Evolutionary conservation across 2,113 vertebrate genomes (phyloP), one percentile per base, ranked within the genome.

Genomic region (Piaya cayana): DNA sequence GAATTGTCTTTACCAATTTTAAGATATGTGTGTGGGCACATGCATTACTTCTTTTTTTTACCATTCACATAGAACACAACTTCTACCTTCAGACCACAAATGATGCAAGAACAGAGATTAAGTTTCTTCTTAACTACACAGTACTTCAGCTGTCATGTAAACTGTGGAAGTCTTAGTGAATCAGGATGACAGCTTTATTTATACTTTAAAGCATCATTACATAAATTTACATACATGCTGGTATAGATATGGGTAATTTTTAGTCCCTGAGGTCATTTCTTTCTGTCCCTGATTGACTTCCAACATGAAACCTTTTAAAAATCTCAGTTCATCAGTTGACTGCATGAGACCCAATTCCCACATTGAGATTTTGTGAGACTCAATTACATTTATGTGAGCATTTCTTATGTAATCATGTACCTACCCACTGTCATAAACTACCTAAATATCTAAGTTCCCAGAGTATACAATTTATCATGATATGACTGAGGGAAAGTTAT

Each of bases 11-110:
- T 71, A 22, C 1, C 1, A n/a, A 8, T 47, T 83, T 42, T n/a
- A 5, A 47, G 5, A 3, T 16, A 7, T 12, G 2, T 13, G 8
- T 6, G 2, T 60, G 11, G 11, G 4, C 11, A 42, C 2, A 14
- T 9, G 7, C 4, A 60, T 56, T 17, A 17, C 0, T 50, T 25
- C 8, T 32, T 49, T 79, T 86, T 68, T 52, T 25, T n/a, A n/a
- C 23, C 12, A 13, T 64, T 64, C 43, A 76, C 26, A 25, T 11
- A 62, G 26, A 86, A 11, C 30, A 29, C 12, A 90, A 12, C 3
- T 83, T 64, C 25, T 65, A 26, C 56, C 15, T 74, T 80, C 25
- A 67, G 15, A 60, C 4, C 69, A 76, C 10, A 65, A 63, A 27
- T 9, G 3, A 8, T 36, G 26, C 47, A 90, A 34, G 22, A 49